Evolutionary conservation across 2,113 vertebrate genomes (phyloP).

Genomic region (Mormyrus iriodes): DNA sequence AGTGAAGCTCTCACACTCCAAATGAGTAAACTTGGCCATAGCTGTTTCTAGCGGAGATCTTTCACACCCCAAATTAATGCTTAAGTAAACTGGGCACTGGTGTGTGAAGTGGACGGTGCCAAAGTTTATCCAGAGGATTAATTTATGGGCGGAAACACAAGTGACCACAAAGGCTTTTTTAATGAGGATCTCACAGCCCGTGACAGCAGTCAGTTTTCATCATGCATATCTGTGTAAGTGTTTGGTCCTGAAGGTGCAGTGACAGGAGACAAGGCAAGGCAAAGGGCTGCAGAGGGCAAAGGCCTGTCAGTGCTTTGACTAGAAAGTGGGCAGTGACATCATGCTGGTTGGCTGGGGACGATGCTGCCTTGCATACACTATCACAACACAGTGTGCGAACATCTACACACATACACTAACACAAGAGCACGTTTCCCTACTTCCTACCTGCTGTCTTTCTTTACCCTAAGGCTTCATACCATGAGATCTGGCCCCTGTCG

Average conservation of each 20-base stretch:
- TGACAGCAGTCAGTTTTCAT: slow-evolving; percentile 12
- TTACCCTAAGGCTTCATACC: slow-evolving; percentile 24
- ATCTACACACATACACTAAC: slow-evolving; percentile 2
- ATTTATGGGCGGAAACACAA: not conserved
- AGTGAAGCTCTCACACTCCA: not conserved
- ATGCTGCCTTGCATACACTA: not conserved
- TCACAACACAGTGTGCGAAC: not conserved
- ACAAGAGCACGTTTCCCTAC: not conserved
- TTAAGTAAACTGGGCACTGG: not conserved
- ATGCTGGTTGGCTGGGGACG: slow-evolving; percentile 10
- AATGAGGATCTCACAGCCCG: slow-evolving; percentile 8
- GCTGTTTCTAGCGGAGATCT: not conserved
- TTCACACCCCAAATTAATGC: not conserved
- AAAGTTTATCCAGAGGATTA: not conserved
- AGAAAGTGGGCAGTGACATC: slow-evolving; percentile 45
- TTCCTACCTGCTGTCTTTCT: not conserved
- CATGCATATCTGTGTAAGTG: not conserved
- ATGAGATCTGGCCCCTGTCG: not conserved
- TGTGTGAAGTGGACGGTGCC: not conserved
- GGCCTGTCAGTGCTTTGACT: slow-evolving; percentile 35
- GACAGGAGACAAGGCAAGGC: slow-evolving; percentile 15
- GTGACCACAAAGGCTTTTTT: not conserved
- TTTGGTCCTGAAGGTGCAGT: not conserved
- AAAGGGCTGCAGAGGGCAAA: not conserved
- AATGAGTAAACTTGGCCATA: not conserved